A percentile compares a stretch with the other conserved stretches of the same genome.
phyloP scores from a whole-genome alignment of 2,888 invertebrate species.

The Carpatolechia fugitivella region DNA sequence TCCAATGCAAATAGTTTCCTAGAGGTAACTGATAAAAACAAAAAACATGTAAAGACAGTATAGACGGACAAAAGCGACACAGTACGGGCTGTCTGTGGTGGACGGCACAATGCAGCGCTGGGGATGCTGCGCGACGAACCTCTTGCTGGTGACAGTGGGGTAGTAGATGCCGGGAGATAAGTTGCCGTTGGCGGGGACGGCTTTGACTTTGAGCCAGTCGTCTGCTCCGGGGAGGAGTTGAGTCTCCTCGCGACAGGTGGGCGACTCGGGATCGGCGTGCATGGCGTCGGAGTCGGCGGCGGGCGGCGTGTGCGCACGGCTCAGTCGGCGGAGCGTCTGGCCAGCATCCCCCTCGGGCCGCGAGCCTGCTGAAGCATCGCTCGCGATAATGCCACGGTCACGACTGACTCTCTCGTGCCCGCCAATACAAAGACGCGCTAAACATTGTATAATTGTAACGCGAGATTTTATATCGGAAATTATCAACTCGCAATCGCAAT shows the following conservation, averaged over 20 bases:
- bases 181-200: conserved; percentile 64
- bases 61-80: conserved; percentile 65
- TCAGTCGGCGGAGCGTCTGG: conserved; percentile 46
- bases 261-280: conserved; percentile 73
- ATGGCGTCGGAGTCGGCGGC: conserved; percentile 36
- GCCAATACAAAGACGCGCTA: conserved; percentile 62
- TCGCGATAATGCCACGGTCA: conserved; percentile 75
- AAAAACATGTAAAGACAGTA: conserved; percentile 31
- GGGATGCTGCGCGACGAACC: conserved; percentile 65
- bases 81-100: conserved; percentile 59
- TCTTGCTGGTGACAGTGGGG: conserved; percentile 67
- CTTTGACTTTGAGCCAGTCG: conserved; percentile 72
- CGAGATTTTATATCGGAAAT: conserved; percentile 72
- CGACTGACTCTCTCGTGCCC: conserved; percentile 65
- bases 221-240: conserved; percentile 72
- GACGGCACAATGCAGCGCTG: conserved; percentile 51
- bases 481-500: conserved; percentile 70
- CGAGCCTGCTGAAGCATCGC: conserved; percentile 73
- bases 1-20: conserved; percentile 45
- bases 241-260: conserved; percentile 68
- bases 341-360: conserved; percentile 59
- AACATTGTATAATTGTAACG: conserved; percentile 74
- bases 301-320: conserved; percentile 38
- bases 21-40: conserved; percentile 31
- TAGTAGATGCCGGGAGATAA: conserved; percentile 75